A percentile compares a stretch with the other conserved stretches of the same genome.
These are phyloP conservation scores for Phalacrocorax carbo DNA, from an alignment of 2,113 vertebrate genomes.

Conservation along the genomic window DNA sequence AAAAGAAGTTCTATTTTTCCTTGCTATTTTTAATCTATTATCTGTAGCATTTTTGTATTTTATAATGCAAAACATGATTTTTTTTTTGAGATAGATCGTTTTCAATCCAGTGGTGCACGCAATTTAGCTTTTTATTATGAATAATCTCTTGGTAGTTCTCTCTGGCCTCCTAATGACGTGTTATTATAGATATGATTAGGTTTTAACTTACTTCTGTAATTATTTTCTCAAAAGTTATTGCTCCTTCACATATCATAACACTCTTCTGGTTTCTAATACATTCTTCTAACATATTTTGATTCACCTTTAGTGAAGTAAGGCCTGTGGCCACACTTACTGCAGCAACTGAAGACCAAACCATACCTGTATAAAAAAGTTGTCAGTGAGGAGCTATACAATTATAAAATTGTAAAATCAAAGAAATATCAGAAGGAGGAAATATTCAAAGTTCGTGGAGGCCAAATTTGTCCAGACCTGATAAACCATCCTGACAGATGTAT, in stretches of 20 bases:
- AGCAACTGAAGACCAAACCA: neutral
- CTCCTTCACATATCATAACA: neutral
- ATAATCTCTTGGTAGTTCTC: neutral
- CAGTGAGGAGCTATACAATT: neutral
- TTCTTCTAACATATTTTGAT: neutral
- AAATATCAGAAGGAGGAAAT: neutral
- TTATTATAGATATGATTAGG: neutral
- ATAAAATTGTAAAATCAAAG: neutral
- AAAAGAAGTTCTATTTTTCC: neutral
- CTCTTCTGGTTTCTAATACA: neutral
- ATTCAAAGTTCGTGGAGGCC: neutral
- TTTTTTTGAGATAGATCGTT: neutral
- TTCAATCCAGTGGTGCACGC: neutral
- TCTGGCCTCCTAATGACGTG: neutral
- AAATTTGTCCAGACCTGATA: neutral
- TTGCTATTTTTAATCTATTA: neutral
- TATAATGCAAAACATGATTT: neutral
- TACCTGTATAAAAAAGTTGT: neutral
- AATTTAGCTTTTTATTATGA: neutral
- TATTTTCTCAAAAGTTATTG: neutral
- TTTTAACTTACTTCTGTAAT: neutral
- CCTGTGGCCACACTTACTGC: neutral
- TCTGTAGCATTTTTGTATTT: neutral
- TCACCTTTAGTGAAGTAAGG: neutral
- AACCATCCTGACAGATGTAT: neutral